Base-by-base conservation (phyloP, 2,797 vertebrate genomes). In the Sebastes cheni region DNA sequence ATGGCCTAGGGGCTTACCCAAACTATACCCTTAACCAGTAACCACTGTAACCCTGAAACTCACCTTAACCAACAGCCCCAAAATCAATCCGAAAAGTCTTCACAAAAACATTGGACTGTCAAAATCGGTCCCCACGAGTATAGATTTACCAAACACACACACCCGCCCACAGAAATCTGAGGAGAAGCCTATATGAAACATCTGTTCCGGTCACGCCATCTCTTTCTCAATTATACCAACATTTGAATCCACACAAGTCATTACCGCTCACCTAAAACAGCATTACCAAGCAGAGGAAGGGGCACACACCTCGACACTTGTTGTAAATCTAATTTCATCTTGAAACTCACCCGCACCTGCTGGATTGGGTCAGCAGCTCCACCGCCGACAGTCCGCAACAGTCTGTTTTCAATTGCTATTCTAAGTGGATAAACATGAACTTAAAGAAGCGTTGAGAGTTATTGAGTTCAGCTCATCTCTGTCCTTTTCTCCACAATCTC, bases 131-230 rank as follows among this genome's bases (percentile, higher is more conserved):
- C 67, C 22, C 20, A n/a, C 14, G 29, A 70, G 61, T 29, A 62
- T 12, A 73, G 29, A 58, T 67, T 70, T 20, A 65, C 42, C 30
- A 30, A 93, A 95, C 46, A 68, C 65, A 42, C 39, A 27, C 62
- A 52, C 10, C 32, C 1, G 10, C 34, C 65, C 20, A 27, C 34
- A 79, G 61, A 71, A 14, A 42, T 77, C 95, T 94, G 93, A 95
- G 94, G 86, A 89, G 0, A 39, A 94, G 94, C 94, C 92, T 92
- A 91, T 95, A 94, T 93, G 94, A 95, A 95, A 94, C 95, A 97
- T 97, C 95, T 96, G 96, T 96, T 97, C 91, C 94, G 95, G 95
- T 97, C 96, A 96, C 91, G 95, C 92, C 93, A 94, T 91, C 94
- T 95, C 89, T 93, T 93, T 95, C 94, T 96, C 95, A 91, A 96